phyloP scores from a whole-genome alignment of 2,797 vertebrate genomes.

The Anabacerthia variegaticeps region DNA sequence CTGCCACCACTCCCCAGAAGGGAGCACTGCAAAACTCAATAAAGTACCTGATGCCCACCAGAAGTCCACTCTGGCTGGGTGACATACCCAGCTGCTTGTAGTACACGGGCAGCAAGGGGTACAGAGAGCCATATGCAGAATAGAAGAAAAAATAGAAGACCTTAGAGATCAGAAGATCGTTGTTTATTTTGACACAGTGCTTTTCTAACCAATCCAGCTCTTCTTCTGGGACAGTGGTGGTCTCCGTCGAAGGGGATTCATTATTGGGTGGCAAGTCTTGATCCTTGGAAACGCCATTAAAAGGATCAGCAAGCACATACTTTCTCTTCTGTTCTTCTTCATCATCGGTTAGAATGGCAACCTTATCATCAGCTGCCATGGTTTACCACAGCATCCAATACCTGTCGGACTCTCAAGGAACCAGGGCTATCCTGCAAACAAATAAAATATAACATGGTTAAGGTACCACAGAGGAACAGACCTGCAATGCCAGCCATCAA shows the following conservation, averaged over 20 bases:
- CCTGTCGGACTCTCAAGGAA: background rate
- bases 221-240: constrained; percentile 57
- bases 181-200: constrained; percentile 88
- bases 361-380: constrained; percentile 93
- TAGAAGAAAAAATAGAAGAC: constrained; percentile 99
- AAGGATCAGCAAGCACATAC: constrained; percentile 88
- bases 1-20: constrained; percentile 96
- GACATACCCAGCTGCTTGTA: constrained; percentile 97
- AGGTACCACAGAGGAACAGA: background rate
- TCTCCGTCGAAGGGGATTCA: constrained; percentile 58
- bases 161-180: constrained; percentile 92
- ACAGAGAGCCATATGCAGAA: constrained; percentile 94
- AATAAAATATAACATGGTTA: background rate
- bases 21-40: constrained; percentile 99
- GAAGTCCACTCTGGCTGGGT: constrained; percentile 89
- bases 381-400: constrained; percentile 49
- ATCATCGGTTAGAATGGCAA: constrained; percentile 94
- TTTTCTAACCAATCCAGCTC: constrained; percentile 88
- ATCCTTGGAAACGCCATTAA: constrained; percentile 82
- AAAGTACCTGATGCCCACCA: constrained; percentile 96
- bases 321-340: constrained; percentile 95
- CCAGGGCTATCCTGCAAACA: constrained; percentile 54
- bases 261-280: constrained; percentile 58
- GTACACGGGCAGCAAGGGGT: constrained; percentile 92
- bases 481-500: background rate